phyloP scores from a whole-genome alignment of 2,888 invertebrate species.

The Torymus texanus region DNA sequence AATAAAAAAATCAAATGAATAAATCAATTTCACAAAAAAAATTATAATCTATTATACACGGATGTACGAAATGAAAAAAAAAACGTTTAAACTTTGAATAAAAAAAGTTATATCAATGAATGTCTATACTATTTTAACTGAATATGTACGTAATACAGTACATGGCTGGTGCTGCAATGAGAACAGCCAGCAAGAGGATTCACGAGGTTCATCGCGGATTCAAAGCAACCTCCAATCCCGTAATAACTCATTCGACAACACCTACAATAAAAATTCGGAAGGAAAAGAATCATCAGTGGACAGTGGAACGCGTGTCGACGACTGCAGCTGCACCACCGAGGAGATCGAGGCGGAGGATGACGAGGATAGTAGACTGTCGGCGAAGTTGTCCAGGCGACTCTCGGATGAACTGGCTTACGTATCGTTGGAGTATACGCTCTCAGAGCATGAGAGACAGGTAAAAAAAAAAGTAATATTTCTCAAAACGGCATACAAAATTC shows the following conservation, averaged over 20 bases:
- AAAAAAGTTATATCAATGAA: no score
- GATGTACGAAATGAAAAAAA: no score
- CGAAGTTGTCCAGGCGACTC: neutral
- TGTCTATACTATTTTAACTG: no score
- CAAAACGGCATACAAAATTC: no score
- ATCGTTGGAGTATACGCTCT: conserved; percentile 22
- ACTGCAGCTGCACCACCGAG: conserved; percentile 8
- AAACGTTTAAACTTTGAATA: no score
- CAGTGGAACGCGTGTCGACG: neutral
- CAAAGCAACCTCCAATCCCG: no score
- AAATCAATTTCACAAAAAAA: no score
- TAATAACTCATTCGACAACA: no score
- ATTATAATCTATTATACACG: no score
- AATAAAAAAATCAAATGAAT: no score
- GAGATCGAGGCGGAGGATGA: neutral
- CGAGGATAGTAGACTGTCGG: conserved; percentile 5
- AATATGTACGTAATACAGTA: no score
- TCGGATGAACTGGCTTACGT: conserved; percentile 30
- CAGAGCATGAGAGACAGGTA: conserved; percentile 30
- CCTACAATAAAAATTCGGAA: neutral
- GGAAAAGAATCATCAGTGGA: neutral
- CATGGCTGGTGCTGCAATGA: neutral
- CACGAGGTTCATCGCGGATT: no score
- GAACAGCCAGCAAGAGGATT: neutral
- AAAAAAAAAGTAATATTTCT: neutral